A percentile compares a stretch with the other conserved stretches of the same genome.
These are phyloP conservation scores for Harpegnathos saltator DNA, from an alignment of 1,140 invertebrate species.

Conservation along the genomic window DNA sequence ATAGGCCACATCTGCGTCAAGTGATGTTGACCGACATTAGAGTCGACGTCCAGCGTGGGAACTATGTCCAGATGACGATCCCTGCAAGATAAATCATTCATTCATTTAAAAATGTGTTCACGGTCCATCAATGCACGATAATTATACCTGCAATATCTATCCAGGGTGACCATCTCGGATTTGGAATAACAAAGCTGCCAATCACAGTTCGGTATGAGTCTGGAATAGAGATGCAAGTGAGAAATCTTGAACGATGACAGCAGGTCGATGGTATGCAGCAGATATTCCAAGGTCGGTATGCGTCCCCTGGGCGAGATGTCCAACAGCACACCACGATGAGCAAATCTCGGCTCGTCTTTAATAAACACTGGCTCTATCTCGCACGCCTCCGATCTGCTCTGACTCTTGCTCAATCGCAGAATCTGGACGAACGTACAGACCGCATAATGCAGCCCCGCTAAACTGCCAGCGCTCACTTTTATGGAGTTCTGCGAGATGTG, in stretches of 20 bases:
- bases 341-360: conserved; percentile 88
- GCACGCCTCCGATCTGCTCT: conserved; percentile 73
- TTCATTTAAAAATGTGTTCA: conserved; percentile 10
- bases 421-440: conserved; percentile 89
- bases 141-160: conserved; percentile 87
- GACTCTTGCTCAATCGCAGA: conserved; percentile 85
- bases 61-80: conserved; percentile 86
- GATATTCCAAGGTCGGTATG: conserved; percentile 87
- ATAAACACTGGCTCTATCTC: conserved; percentile 86
- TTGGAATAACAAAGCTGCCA: conserved; percentile 87
- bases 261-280: conserved; percentile 87
- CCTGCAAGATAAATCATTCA: conserved; percentile 67
- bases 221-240: conserved; percentile 87
- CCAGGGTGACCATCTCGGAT: conserved; percentile 88
- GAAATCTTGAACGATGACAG: conserved; percentile 89
- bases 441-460: conserved; percentile 87
- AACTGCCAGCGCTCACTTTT: conserved; percentile 87
- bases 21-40: conserved; percentile 86
- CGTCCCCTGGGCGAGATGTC: conserved; percentile 88
- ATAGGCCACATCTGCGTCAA: conserved; percentile 87
- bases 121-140: conserved; percentile 72
- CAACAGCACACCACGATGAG: conserved; percentile 88
- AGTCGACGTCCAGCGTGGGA: conserved; percentile 88
- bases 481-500: conserved; percentile 86
- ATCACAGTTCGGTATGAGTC: conserved; percentile 85